Evolutionary conservation across 1,140 invertebrate genomes (phyloP), one percentile per base, ranked within the genome.

Genomic region (Venturia canescens): DNA sequence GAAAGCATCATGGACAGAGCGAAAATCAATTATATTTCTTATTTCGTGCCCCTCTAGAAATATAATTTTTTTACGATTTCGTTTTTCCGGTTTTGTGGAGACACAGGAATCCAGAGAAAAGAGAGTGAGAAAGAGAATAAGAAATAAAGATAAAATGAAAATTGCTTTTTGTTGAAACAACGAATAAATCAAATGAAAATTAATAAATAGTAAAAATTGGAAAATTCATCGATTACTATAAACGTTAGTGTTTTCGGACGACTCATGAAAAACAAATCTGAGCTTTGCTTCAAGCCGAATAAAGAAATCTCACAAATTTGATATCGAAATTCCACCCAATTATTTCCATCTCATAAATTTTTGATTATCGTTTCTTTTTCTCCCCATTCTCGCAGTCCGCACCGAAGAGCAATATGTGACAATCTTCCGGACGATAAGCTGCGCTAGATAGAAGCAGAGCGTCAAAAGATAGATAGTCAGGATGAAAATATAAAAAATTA

Each of bases 381-480:
- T 13, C 60, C 23, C 23, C 11, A 63, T 63, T n/a, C 23, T 23
- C 57, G 57, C 57, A 21, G 16, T 63, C 11, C 57, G n/a, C n/a
- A 63, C 57, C 57, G 57, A 26, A 21, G 27, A 71, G 26, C 48
- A 57, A 63, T 63, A 27, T 75, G 26, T 75, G 72, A 75, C 50
- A 75, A 75, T 60, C 27, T 29, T 50, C 31, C 72, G 23, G 50
- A 75, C 72, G 53, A 75, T 29, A 50, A 75, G 72, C 72, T 75
- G 72, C 72, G 72, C 72, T 75, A 75, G 27, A 60, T 75, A 60
- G 38, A 75, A 75, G 72, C 72, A 57, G 23, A 50, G 72, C 72
- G 72, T 50, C 72, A 75, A 48, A 75, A 29, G n/a, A 26, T 75
- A 75, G 57, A 75, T 21, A 75, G 29, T 31, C 48, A 34, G 26